Base-by-base conservation (phyloP, 2,113 vertebrate genomes). In the Sarotherodon lohbergeri region DNA sequence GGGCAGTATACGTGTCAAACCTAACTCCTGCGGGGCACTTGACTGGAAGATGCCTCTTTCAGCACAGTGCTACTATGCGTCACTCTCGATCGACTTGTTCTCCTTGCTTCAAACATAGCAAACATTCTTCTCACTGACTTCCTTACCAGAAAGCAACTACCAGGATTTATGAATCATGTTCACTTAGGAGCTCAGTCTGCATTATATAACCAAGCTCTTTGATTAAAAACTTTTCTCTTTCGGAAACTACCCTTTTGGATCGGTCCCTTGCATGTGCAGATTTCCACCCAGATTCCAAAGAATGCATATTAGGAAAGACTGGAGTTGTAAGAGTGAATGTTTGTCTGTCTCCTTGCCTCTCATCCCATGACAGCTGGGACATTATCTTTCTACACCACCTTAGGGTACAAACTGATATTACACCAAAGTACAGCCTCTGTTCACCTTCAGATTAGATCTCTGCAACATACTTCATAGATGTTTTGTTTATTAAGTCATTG, bases 101-200 rank as follows among this genome's bases (percentile, higher is more conserved):
- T 39, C 19, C 55, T 39, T 16, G 78, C 27, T 29, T 13, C 57
- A n/a, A n/a, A 55, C 88, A 89, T 83, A 41, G 17, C n/a, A 2
- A 24, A 5, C 85, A 92, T 93, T 91, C 68, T 90, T 92, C 89
- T 89, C 78, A 34, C 36, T 52, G 52, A 10, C 19, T 13, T 17
- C 50, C 32, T 59, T 78, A 19, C 43, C 27, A 50, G 68, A 73
- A 73, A 27, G 8, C 39, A 73, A 43, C 22, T n/a, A 39, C 22
- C 9, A 66, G 10, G 19, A 39, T 22, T n/a, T 27, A 50, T 78
- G 56, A 89, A 36, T 81, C 34, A 81, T 14, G 13, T 54, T 83
- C 11, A 52, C 59, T 9, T 16, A 10, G 27, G 13, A 27, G 41
- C 36, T 87, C 61, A 7, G 5, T 55, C 16, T 52, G 43, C 43